Base-by-base conservation (phyloP, 2,888 invertebrate species). In the Philereme transversata region DNA sequence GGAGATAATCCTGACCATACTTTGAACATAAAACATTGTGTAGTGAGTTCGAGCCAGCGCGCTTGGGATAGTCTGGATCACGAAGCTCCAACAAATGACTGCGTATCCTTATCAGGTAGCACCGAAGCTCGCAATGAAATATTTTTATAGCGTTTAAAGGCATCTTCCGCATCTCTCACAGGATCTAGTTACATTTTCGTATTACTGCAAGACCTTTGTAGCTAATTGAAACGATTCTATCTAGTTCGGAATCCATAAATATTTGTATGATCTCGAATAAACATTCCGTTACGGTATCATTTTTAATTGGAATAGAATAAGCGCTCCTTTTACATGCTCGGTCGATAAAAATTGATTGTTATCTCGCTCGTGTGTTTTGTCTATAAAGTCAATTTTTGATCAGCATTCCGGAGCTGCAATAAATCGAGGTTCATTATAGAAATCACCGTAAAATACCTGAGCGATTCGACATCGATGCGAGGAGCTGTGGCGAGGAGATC, bases 91-190 rank as follows among this genome's bases (percentile, higher is more conserved):
- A 88, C 86, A 86, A 89, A 88, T 83, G 84, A 86, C 83, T 80
- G 86, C 86, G 86, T 89, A 88, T 83, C 86, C 86, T 88, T 90
- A 88, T 89, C 89, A 88, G 87, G 88, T 89, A 90, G 88, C 87
- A 70, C 75, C 78, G 83, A 81, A 80, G 82, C 81, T 81, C 76
- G 80, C 81, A 75, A 84, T 89, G 84, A 89, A 89, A 86, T 87
- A 89, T 88, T 88, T 90, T 89, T 88, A 89, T 88, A 82, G 83
- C 78, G 75, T 82, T 83, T 82, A 71, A 80, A 83, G 78, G 77
- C 79, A 82, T 86, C 89, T 88, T 87, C 88, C 83, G 87, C 78
- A 79, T 83, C 80, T 81, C 78, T 81, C 79, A 76, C 69, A 75
- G 78, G 84, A 84, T 87, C 83, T 81, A 79, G 83, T 88, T 85